Percentiles rank a stretch among this genome's conserved stretches.
Conservation (phyloP, 2,888 invertebrate species). For the Xestobium rufovillosum region DNA sequence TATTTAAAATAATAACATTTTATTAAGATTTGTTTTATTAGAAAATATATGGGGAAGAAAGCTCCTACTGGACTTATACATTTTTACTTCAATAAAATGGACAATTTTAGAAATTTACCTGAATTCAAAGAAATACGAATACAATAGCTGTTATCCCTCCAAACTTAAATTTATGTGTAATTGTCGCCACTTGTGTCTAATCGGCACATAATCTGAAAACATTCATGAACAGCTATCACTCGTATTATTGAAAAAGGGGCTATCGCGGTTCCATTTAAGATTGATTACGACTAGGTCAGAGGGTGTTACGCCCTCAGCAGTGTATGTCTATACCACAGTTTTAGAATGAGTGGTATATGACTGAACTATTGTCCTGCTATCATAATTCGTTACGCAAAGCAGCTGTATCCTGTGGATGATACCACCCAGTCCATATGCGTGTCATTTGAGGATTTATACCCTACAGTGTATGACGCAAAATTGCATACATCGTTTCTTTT, state of each 20-base stretch:
- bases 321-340: conserved; percentile 23
- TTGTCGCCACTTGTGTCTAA: conserved; percentile 10
- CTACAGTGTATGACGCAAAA: no score
- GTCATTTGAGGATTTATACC: conserved; percentile 1
- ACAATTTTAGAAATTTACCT: no score
- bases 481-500: no score
- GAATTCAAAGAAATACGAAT: no score
- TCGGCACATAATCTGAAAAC: not conserved
- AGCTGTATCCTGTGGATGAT: conserved; percentile 31
- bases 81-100: no score
- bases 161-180: conserved; percentile 11
- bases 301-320: conserved; percentile 25
- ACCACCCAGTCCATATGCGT: conserved; percentile 2
- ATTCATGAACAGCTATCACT: conserved; percentile 13
- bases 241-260: no score
- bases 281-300: conserved; percentile 42
- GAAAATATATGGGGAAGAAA: no score
- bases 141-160: no score
- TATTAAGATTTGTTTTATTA: no score
- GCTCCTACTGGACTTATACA: no score
- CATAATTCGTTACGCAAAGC: conserved; percentile 39
- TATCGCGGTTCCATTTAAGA: conserved; percentile 33
- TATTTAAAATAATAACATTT: no score
- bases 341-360: conserved; percentile 23
- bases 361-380: conserved; percentile 27